phyloP scores from a whole-genome alignment of 2,888 invertebrate species.

The Tupiocoris notatus region DNA sequence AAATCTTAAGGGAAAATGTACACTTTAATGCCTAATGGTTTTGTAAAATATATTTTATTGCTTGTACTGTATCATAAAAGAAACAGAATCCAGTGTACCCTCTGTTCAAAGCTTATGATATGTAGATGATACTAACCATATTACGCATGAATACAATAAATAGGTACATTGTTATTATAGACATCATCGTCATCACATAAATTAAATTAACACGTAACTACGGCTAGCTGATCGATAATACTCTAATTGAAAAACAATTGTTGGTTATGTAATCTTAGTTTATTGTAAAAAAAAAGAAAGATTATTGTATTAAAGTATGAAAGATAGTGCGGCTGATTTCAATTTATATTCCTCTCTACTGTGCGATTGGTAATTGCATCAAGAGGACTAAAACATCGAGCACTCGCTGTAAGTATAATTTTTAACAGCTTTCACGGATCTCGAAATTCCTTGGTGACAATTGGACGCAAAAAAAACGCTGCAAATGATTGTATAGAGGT shows the following conservation, averaged over 20 bases:
- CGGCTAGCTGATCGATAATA: background rate
- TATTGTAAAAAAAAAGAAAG: conserved; percentile 36
- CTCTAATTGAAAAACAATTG: conserved; percentile 9
- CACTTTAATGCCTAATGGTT: conserved; percentile 35
- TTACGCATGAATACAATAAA: background rate
- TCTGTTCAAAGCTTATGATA: conserved; percentile 40
- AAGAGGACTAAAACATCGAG: no score
- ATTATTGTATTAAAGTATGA: conserved; percentile 27
- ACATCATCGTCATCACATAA: background rate
- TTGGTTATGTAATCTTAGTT: conserved; percentile 38
- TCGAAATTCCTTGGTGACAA: no score
- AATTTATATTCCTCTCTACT: no score
- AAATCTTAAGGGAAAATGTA: conserved; percentile 4
- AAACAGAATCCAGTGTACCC: conserved; percentile 34
- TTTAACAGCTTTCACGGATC: no score
- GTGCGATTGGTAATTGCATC: no score
- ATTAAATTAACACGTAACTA: background rate
- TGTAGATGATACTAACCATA: conserved; percentile 20
- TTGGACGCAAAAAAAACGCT: no score
- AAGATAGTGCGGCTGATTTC: no score
- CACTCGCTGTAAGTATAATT: no score
- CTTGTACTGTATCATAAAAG: conserved; percentile 31
- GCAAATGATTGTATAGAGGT: no score
- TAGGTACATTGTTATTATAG: background rate
- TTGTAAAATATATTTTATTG: conserved; percentile 30